A percentile compares a stretch with the other conserved stretches of the same genome.
Evolutionary conservation across 2,888 invertebrate genomes (phyloP).

Genomic region (Plebejus anna): DNA sequence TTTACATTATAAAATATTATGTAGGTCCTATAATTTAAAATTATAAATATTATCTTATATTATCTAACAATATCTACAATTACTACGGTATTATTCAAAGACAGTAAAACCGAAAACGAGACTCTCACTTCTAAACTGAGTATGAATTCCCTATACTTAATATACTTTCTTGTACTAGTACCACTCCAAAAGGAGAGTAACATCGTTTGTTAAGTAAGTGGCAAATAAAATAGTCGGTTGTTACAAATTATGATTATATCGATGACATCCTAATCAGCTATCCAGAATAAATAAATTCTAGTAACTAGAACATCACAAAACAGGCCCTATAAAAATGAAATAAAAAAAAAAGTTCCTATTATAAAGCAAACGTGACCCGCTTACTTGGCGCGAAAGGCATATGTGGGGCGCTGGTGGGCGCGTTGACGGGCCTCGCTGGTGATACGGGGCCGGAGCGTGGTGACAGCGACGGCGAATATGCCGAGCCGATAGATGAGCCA

Average conservation of each 20-base stretch:
- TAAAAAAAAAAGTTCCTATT: conserved; percentile 36
- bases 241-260: background rate
- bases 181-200: background rate
- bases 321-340: background rate
- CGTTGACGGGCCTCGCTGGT: conserved; percentile 64
- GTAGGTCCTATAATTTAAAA: too few species aligned
- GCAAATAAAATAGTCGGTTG: background rate
- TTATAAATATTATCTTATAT: too few species aligned
- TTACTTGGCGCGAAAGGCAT: conserved; percentile 72
- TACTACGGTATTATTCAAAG: too few species aligned
- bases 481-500: conserved; percentile 79
- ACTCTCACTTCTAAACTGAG: background rate
- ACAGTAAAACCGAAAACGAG: too few species aligned
- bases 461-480: conserved; percentile 72
- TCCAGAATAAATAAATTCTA: background rate
- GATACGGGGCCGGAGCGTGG: conserved; percentile 75
- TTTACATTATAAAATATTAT: too few species aligned
- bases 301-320: background rate
- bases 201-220: background rate
- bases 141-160: too few species aligned
- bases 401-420: conserved; percentile 45
- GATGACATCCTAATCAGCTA: background rate
- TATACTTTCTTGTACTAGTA: background rate
- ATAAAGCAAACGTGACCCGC: conserved; percentile 75
- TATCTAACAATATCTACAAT: too few species aligned